Evolutionary conservation across 2,797 vertebrate species (phyloP).

Genomic region (Sebastes cheni): DNA sequence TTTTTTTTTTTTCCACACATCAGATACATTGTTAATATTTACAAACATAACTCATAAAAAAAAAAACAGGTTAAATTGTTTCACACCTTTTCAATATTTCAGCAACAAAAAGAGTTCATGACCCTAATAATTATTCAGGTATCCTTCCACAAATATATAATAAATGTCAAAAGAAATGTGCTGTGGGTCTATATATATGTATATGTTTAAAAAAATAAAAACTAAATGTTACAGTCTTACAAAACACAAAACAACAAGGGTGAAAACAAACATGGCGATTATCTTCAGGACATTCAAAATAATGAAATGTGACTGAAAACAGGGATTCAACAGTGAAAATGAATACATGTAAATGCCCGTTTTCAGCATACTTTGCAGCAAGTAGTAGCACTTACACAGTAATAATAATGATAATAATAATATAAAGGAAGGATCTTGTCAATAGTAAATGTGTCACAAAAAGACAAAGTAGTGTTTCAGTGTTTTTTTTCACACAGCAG

Average conservation of each 20-base stretch:
- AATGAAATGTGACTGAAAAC: conserved; percentile 53
- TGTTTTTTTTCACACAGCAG: conserved; percentile 68
- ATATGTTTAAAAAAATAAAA: conserved; percentile 65
- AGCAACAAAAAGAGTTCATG: conserved; percentile 51
- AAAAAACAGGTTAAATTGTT: conserved; percentile 58
- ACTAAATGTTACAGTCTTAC: conserved; percentile 61
- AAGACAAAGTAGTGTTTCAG: conserved; percentile 71
- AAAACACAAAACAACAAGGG: conserved; percentile 69
- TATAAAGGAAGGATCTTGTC: conserved; percentile 49
- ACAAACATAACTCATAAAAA: conserved; percentile 74
- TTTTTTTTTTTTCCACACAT: conserved; percentile 72
- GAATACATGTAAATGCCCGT: conserved; percentile 40
- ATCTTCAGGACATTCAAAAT: conserved; percentile 62
- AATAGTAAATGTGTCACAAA: conserved; percentile 76
- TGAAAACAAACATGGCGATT: conserved; percentile 61
- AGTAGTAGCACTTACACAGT: conserved; percentile 44
- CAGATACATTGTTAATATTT: conserved; percentile 81
- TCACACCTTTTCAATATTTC: conserved; percentile 60
- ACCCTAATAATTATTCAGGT: conserved; percentile 46
- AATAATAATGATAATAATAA: conserved; percentile 36
- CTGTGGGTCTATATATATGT: conserved; percentile 46
- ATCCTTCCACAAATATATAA: conserved; percentile 71
- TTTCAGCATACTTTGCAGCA: conserved; percentile 13
- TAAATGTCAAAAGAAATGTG: conserved; percentile 63
- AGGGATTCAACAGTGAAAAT: conserved; percentile 28